Evolutionary conservation across 1,140 invertebrate species (phyloP).

Genomic region (Sarcophaga bullata): DNA sequence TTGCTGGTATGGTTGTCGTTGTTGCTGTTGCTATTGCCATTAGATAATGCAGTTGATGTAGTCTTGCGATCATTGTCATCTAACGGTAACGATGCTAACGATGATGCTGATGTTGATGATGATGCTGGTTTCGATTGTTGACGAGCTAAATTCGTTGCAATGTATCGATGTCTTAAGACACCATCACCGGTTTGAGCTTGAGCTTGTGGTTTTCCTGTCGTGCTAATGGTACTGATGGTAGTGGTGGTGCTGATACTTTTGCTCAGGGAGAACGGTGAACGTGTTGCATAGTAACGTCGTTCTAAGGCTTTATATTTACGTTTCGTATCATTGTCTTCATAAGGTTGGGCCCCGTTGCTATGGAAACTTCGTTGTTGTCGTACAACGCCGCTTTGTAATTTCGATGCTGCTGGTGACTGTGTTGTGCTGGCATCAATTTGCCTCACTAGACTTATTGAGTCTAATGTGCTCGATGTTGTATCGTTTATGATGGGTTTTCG

Average conservation of each 20-base stretch:
- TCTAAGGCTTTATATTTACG: not conserved
- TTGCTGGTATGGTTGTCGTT: not conserved
- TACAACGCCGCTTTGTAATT: not conserved
- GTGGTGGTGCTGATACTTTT: conserved; percentile 4
- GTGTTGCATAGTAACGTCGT: conserved; percentile 6
- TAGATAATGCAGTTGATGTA: not conserved
- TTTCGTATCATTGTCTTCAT: not conserved
- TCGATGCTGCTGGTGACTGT: not conserved
- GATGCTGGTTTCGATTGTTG: conserved; percentile 6
- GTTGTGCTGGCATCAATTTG: conserved; percentile 21
- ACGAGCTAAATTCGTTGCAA: not conserved
- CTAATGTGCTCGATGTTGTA: conserved; percentile 29
- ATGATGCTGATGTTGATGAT: no score
- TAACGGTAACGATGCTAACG: conserved; percentile 18
- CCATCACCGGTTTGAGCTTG: not conserved
- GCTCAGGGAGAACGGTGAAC: not conserved
- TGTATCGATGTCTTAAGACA: not conserved
- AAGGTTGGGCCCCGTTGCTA: not conserved
- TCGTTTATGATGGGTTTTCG: not conserved
- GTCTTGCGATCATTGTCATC: conserved; percentile 24
- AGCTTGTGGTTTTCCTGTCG: not conserved
- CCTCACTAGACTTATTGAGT: conserved; percentile 41
- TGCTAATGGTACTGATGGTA: not conserved
- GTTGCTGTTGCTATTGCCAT: not conserved
- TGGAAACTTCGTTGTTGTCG: conserved; percentile 47